Percentiles rank a stretch among this genome's conserved stretches.
Evolutionary conservation across 2,113 vertebrate genomes (phyloP).

Genomic region (Gobio gobio): DNA sequence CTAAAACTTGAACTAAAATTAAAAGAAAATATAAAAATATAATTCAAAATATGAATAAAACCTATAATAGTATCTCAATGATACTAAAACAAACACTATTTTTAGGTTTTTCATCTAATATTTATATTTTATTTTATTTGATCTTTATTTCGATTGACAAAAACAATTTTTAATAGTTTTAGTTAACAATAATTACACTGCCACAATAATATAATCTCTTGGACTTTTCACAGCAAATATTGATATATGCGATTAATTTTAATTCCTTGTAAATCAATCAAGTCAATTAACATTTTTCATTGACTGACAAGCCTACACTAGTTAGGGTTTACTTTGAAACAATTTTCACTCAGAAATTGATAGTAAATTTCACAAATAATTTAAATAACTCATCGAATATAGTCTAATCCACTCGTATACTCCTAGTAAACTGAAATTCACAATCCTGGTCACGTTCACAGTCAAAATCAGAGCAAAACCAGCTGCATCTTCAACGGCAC

Average conservation of each 20-base stretch:
- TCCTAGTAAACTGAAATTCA: background rate
- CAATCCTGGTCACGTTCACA: slow-evolving; percentile 12
- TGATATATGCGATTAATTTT: background rate
- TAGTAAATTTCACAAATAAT: background rate
- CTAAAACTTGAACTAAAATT: too few relatives aligned
- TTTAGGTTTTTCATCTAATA: too few relatives aligned
- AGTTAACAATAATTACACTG: background rate
- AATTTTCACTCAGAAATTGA: background rate
- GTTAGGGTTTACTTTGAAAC: background rate
- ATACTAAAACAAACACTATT: too few relatives aligned
- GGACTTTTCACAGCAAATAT: background rate
- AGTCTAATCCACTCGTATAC: background rate
- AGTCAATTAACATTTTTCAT: background rate
- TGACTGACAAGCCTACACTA: background rate
- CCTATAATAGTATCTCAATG: too few relatives aligned
- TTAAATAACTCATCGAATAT: background rate
- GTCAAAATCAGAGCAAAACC: background rate
- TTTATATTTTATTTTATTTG: too few relatives aligned
- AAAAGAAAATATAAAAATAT: too few relatives aligned
- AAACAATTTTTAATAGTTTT: background rate
- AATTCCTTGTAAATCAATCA: background rate
- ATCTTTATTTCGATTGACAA: too few relatives aligned
- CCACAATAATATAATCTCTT: background rate
- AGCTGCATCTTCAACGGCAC: slow-evolving; percentile 47
- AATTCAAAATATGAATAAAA: too few relatives aligned